Percentiles rank a stretch among this genome's conserved stretches.
Evolutionary conservation across 1,140 invertebrate species (phyloP).

Genomic region (Drosophila tani): DNA sequence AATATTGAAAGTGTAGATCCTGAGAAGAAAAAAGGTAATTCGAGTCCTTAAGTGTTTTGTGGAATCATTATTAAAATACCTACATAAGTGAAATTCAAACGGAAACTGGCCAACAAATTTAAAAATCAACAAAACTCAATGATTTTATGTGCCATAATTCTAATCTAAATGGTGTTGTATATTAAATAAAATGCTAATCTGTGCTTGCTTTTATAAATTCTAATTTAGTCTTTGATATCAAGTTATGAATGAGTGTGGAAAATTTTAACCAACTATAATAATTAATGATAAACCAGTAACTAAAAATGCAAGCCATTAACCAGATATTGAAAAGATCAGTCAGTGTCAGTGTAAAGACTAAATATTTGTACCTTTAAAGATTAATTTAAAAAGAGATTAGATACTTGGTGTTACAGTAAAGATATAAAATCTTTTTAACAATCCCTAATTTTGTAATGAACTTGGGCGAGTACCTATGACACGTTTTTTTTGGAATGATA

Average conservation of each 20-base stretch:
- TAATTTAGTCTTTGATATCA: not conserved
- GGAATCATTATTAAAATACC: not conserved
- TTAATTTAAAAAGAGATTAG: not conserved
- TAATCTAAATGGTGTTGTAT: not conserved
- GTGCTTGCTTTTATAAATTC: not conserved
- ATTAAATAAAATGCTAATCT: not conserved
- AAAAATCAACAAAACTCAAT: not conserved
- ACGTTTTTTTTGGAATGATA: not conserved
- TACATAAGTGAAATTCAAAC: not conserved
- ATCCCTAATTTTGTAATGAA: not conserved
- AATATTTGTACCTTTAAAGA: not conserved
- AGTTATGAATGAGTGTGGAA: slow-evolving; percentile 6
- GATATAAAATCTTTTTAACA: not conserved
- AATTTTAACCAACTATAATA: not conserved
- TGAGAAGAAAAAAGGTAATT: slow-evolving; percentile 57
- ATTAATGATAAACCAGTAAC: too few species aligned
- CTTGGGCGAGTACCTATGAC: too few species aligned
- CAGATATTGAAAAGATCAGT: not conserved
- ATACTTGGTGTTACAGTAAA: not conserved
- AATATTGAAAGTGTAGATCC: slow-evolving; percentile 31
- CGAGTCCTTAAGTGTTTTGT: not conserved
- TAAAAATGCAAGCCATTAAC: not conserved
- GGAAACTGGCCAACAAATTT: not conserved
- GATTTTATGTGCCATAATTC: not conserved
- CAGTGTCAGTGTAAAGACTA: too few species aligned